These are phyloP conservation scores for Hafferia zeledoni DNA, from an alignment of 2,797 vertebrate species.

Conservation along the genomic window DNA sequence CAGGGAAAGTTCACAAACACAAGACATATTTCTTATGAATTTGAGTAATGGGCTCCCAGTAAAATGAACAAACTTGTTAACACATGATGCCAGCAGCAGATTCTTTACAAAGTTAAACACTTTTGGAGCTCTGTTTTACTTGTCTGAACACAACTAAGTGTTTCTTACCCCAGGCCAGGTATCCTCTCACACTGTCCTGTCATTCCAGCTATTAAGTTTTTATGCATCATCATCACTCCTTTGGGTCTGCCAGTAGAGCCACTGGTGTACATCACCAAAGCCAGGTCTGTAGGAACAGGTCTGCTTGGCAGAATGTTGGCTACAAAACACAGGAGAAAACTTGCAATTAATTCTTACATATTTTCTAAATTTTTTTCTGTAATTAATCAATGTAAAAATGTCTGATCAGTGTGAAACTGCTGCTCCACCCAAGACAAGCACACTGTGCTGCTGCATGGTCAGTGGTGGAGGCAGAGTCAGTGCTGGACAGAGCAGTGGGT, in stretches of 20 bases:
- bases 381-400: background rate
- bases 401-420: background rate
- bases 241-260: conserved; percentile 96
- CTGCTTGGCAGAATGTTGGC: conserved; percentile 78
- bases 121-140: background rate
- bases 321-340: conserved; percentile 61
- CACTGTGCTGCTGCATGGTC: background rate
- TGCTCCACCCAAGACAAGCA: background rate
- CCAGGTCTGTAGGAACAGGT: conserved; percentile 88
- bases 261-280: conserved; percentile 97
- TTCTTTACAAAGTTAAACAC: background rate
- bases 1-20: background rate
- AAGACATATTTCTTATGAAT: background rate
- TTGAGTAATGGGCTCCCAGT: background rate
- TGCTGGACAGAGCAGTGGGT: background rate
- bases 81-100: background rate
- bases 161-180: conserved; percentile 92
- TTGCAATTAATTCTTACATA: background rate
- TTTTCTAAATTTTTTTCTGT: background rate
- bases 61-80: background rate
- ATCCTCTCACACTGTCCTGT: conserved; percentile 96
- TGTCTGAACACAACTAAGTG: background rate
- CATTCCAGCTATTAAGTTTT: conserved; percentile 96
- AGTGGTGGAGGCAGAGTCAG: background rate
- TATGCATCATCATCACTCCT: conserved; percentile 95